These are phyloP conservation scores for Corythornis cristatus DNA, from an alignment of 2,113 vertebrate genomes.

Conservation along the genomic window DNA sequence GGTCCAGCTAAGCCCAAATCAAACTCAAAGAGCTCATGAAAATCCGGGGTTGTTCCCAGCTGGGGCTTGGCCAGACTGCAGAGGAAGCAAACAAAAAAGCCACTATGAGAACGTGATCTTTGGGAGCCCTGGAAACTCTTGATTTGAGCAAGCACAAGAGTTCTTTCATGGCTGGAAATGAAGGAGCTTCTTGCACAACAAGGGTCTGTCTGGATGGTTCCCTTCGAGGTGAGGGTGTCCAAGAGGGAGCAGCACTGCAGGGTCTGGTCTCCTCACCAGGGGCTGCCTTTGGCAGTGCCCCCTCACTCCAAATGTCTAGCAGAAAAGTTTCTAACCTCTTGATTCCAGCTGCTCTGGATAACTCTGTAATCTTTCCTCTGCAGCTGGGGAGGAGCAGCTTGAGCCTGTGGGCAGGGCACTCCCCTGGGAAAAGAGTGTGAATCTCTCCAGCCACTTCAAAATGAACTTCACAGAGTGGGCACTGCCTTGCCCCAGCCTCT, in stretches of 20 bases:
- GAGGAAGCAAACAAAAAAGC: neutral
- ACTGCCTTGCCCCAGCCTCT: neutral
- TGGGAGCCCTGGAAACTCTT: neutral
- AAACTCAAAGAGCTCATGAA: conserved; percentile 31
- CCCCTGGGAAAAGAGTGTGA: fast-evolving
- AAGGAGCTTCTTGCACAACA: neutral
- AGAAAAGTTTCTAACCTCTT: neutral
- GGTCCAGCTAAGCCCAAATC: neutral
- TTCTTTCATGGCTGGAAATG: neutral
- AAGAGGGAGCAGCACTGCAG: neutral
- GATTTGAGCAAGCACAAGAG: neutral
- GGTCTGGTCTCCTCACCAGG: too few relatives aligned
- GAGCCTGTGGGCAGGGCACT: neutral
- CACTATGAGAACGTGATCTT: fast-evolving
- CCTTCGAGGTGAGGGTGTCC: fast-evolving
- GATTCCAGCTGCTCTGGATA: neutral
- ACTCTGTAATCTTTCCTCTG: neutral
- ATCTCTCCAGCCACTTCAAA: neutral
- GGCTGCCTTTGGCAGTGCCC: neutral
- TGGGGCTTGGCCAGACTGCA: neutral
- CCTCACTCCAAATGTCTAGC: neutral
- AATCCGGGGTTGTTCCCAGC: neutral
- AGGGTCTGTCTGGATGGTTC: neutral
- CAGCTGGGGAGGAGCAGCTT: neutral
- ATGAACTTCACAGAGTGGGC: neutral